Evolutionary conservation across 2,113 vertebrate species (phyloP), one percentile per base, ranked within the genome.

Genomic region (Oncorhynchus keta): DNA sequence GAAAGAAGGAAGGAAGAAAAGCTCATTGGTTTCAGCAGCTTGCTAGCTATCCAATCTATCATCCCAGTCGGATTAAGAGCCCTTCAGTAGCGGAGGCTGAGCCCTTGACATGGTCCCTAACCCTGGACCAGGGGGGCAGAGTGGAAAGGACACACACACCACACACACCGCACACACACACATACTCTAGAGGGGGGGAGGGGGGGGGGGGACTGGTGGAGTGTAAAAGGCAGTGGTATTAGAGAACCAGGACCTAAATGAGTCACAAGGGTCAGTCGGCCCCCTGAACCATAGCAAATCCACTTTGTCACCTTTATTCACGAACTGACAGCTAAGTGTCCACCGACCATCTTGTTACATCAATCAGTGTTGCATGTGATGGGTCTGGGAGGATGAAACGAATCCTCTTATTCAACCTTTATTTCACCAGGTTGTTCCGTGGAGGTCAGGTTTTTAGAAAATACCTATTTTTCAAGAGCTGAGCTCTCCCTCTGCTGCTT

Each of bases 61-160:
- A 90, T 90, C 83, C 85, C 84, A 80, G 79, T 86, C 86, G 90
- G 91, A 94, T 94, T 93, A 93, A 92, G 88, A 82, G 74, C 85
- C 85, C 90, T 91, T 92, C 85, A 85, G 76, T 87, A 79, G 82
- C 83, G 82, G 82, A 84, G 86, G 83, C 80, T 74, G 85, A 80
- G 74, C 83, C 71, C 81, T 87, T 81, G 86, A 91, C 84, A 89
- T 77, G 82, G 78, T 87, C 79, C 78, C 81, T 88, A 84, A 87
- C 82, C 87, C 82, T 80, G 28, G 57, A 76, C n/a, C 24, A 11
- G 77, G 79, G 70, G 2, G 65, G 62, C 13, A 28, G 64, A 28
- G 26, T 22, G 22, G 61, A 65, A 22, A 3, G 22, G 26, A 65
- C 62, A 65, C 8, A 45, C 39, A 45, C 39, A 45, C 39, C 35